Evolutionary conservation across 1,140 invertebrate genomes (phyloP).

Genomic region (Bombus ignitus): DNA sequence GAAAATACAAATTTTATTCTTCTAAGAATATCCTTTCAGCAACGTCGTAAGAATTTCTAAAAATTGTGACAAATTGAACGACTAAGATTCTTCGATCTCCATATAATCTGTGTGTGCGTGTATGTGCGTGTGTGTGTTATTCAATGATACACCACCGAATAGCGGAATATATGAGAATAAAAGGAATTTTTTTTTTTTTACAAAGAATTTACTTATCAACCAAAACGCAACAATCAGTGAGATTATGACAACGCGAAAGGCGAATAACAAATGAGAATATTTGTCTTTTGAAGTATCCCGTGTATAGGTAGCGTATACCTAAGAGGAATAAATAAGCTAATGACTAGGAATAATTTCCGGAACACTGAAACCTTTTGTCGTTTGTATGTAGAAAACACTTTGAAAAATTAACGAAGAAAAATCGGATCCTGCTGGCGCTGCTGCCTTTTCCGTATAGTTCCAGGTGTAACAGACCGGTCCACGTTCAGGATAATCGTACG

Average conservation of each 20-base stretch:
- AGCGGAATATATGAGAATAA: no score
- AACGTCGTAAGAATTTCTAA: no score
- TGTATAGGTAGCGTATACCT: neutral
- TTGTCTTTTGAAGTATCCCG: neutral
- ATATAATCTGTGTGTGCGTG: no score
- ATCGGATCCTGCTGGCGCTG: conserved; percentile 78
- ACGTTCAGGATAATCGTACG: conserved; percentile 84
- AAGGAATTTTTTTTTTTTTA: neutral
- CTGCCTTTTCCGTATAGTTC: conserved; percentile 13
- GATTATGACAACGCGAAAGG: neutral
- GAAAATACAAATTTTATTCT: no score
- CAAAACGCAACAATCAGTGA: neutral
- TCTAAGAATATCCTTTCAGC: no score
- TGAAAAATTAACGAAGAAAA: conserved; percentile 85
- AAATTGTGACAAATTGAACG: no score
- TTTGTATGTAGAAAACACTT: conserved; percentile 85
- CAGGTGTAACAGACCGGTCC: conserved; percentile 82
- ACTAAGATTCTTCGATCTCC: no score
- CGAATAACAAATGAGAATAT: no score
- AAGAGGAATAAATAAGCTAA: neutral
- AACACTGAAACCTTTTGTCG: conserved; percentile 85
- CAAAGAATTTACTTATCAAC: neutral
- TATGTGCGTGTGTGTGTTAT: no score
- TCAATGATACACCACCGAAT: no score
- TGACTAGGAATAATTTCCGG: conserved; percentile 16